These are phyloP conservation scores for Parus major DNA, from an alignment of 2,113 vertebrate genomes.

Conservation along the genomic window DNA sequence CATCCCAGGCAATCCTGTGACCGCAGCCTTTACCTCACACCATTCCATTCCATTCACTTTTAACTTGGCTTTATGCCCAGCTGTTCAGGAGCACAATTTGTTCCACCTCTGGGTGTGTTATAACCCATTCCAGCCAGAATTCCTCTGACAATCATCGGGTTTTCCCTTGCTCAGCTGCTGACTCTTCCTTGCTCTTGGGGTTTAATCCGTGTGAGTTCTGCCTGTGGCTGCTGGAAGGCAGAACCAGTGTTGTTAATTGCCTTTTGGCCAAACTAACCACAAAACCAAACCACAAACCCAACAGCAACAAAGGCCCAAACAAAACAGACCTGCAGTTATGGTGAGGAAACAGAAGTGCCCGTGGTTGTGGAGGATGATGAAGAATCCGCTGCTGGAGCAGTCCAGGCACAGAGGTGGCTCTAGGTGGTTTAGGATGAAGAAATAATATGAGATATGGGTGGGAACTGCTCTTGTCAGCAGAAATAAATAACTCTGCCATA, in stretches of 20 bases:
- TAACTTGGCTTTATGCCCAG: neutral
- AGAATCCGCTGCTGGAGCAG: neutral
- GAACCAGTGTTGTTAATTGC: neutral
- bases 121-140: neutral
- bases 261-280: neutral
- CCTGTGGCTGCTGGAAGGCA: neutral
- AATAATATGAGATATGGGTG: accelerated
- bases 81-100: accelerated
- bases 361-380: accelerated
- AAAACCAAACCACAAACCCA: neutral
- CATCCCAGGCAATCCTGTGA: neutral
- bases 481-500: neutral
- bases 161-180: neutral
- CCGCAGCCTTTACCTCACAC: accelerated
- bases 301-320: neutral
- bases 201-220: accelerated
- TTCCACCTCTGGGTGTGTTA: neutral
- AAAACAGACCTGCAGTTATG: neutral
- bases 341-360: neutral
- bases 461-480: neutral
- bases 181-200: neutral
- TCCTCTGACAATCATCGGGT: neutral
- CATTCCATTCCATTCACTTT: accelerated
- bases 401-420: neutral
- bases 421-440: neutral